A percentile compares a stretch with the other conserved stretches of the same genome.
Conservation (phyloP, 2,113 vertebrate genomes). For the Rhinichthys klamathensis region DNA sequence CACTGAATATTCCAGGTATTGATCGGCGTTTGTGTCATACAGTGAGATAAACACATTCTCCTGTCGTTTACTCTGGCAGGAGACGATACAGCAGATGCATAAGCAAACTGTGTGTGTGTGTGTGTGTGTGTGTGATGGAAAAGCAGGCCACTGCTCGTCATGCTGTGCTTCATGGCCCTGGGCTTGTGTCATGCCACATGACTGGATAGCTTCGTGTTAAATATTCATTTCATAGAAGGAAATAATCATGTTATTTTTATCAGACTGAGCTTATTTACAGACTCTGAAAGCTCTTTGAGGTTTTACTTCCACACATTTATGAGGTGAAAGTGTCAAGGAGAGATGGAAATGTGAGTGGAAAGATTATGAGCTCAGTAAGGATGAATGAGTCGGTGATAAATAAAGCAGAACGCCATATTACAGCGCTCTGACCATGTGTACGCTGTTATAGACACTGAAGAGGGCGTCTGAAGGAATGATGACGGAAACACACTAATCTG, state of each 20-base stretch:
- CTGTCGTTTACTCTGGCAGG: background rate
- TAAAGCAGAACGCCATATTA: background rate
- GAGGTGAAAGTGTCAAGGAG: constrained; percentile 45
- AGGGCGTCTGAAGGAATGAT: no score
- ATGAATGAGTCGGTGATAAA: background rate
- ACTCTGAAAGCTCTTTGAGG: constrained; percentile 2
- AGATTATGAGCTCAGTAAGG: background rate
- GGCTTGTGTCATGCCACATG: constrained; percentile 65
- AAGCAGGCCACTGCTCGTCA: constrained; percentile 66
- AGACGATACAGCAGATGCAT: background rate
- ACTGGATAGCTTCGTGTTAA: constrained; percentile 67
- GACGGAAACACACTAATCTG: no score
- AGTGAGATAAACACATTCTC: constrained; percentile 9
- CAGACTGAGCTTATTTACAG: constrained; percentile 27
- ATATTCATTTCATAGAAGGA: constrained; percentile 62
- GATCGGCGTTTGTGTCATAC: background rate
- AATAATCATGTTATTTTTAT: constrained; percentile 61
- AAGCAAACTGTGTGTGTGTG: background rate
- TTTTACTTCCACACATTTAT: background rate
- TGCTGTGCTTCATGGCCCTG: constrained; percentile 63
- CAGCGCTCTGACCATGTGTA: no score
- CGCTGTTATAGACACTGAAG: no score
- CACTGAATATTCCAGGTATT: constrained; percentile 28
- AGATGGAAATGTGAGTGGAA: constrained; percentile 54
- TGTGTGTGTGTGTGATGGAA: constrained; percentile 66